phyloP scores from a whole-genome alignment of 2,113 vertebrate species.

The Tetrao urogallus region DNA sequence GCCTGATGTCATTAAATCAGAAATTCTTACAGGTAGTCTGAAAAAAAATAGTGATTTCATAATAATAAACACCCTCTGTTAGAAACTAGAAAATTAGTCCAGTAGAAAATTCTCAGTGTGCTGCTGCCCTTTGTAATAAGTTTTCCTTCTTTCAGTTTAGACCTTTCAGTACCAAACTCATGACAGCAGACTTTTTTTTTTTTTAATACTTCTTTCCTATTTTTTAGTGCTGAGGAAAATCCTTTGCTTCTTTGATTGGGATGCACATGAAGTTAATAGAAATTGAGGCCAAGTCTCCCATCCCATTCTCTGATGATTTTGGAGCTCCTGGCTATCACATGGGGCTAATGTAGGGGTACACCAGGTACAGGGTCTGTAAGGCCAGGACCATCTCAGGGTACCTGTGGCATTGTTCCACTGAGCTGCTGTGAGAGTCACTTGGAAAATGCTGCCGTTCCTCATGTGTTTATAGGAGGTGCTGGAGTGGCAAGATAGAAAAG shows the following conservation, averaged over 20 bases:
- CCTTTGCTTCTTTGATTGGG: not conserved
- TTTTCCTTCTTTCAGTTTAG: not conserved
- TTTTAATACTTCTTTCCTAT: not conserved
- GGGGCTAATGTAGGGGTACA: not conserved
- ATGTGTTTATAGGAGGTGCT: not conserved
- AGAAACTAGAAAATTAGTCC: not conserved
- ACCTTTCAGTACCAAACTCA: not conserved
- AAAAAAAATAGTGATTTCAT: not conserved
- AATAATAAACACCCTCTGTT: not conserved
- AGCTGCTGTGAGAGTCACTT: not conserved
- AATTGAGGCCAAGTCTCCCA: not conserved
- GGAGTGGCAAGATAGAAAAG: not conserved
- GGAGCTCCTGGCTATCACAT: accelerated
- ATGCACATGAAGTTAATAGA: not conserved
- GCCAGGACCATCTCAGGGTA: accelerated
- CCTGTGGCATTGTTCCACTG: accelerated
- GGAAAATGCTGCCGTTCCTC: not conserved
- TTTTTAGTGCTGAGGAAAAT: not conserved
- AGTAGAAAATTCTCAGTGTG: not conserved
- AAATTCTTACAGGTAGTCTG: not conserved
- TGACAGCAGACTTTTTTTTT: too few relatives aligned
- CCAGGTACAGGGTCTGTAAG: accelerated
- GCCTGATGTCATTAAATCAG: accelerated
- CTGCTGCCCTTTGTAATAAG: not conserved
- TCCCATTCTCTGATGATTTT: not conserved